Evolutionary conservation across 1,140 invertebrate species (phyloP), one percentile per base, ranked within the genome.

Genomic region (Formica exsecta): DNA sequence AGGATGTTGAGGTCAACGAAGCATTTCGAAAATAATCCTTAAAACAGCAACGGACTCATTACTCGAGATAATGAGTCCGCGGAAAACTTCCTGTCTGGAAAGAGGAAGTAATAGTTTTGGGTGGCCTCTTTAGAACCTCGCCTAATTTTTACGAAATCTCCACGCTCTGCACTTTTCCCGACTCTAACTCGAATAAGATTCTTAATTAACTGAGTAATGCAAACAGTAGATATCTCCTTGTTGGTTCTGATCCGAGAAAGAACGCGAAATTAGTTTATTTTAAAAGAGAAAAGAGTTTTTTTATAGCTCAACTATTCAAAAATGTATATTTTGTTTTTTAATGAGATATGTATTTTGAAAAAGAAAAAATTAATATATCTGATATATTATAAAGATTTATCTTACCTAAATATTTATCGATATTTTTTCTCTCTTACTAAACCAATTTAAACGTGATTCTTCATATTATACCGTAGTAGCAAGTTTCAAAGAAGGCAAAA

Each of bases 61-160:
- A 85, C 25, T 25, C 44, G 81, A 85, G 61, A 85, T 85, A 85
- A 85, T 76, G 73, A 85, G 73, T 85, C 61, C 81, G 22, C 81
- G 36, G 62, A 65, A 64, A 85, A 64, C 44, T 75, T 64, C 32
- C 38, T 25, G 41, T 41, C 22, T 44, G 73, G 38, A 77, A 65
- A 61, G 32, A 85, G 76, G 61, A 65, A 64, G 36, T 77, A 77
- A 85, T 77, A 54, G 61, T 85, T 85, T 77, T 16, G 62, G 71
- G n/a, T 38, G 73, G 16, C 2, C 59, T 19, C 22, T n/a, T 16
- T 19, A 38, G 29, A 41, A 41, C 13, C 29, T 65, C 11, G 41
- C 9, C 48, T 64, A 41, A 77, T 76, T 77, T 77, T 76, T 68
- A 29, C 22, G 32, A 74, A 85, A 85, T 75, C 59, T 77, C 32